Base-by-base conservation (phyloP, 2,113 vertebrate species). In the Corynorhinus townsendii region DNA sequence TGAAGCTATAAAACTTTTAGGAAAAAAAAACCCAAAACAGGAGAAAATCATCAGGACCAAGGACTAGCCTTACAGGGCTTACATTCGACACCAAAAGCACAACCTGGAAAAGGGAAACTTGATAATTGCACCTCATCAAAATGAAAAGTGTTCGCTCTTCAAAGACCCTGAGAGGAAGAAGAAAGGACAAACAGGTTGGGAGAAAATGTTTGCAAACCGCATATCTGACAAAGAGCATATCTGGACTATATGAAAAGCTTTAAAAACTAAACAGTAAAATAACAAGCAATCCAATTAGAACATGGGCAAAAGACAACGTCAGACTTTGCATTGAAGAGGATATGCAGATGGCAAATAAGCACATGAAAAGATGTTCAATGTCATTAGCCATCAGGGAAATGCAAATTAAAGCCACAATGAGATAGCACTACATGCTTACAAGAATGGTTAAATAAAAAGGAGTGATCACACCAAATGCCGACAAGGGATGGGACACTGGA, bases 271-370 rank as follows among this genome's bases (percentile, higher is more conserved):
- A 62, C 35, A 84, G 89, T 33, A 89, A 94, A 89, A 85, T 91
- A 47, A 87, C n/a, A 83, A 95, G 80, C 56, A 52, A 82, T 38
- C 43, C 40, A 75, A 11, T 90, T 64, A 94, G 94, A 91, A 92
- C 69, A 43, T 3, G 69, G 86, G 71, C 71, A 91, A 94, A 94
- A 95, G 89, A 47, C 33, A 45, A 6, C 52, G 64, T 47, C 76
- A 89, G 69, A 19, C 56, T 69, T 95, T 91, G 49, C 43, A 52
- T 69, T 62, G 86, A 59, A 64, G 56, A 89, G 56, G 38, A 66
- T 43, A 68, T 22, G 40, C 75, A 81, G 79, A 94, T 80, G 90
- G 93, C 75, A 95, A 81, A 86, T 47, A 81, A 93, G 45, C 76
- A 33, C 45, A 68, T 1, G 52, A 69, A 80, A 93, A 77, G 80